Percentiles rank a stretch among this genome's conserved stretches.
These are phyloP conservation scores for Gymnoscelis rufifasciata DNA, from an alignment of 2,888 invertebrate species.

Conservation along the genomic window DNA sequence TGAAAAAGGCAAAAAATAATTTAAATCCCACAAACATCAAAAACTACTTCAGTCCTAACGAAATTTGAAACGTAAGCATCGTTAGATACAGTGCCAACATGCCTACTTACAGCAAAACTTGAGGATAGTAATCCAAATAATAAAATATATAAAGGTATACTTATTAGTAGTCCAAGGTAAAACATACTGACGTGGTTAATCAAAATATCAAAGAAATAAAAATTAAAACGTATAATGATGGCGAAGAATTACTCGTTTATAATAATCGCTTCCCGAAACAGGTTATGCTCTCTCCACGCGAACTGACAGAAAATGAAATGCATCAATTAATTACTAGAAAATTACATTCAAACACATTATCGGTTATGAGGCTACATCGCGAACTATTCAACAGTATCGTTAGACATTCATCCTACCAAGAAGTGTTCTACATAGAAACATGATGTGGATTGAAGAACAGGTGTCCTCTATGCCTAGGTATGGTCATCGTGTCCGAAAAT, in stretches of 20 bases:
- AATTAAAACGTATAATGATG: constrained; percentile 67
- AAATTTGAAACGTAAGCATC: constrained; percentile 38
- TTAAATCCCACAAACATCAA: constrained; percentile 35
- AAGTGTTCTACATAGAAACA: neutral
- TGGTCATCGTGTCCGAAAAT: constrained; percentile 6
- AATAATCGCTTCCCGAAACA: constrained; percentile 97
- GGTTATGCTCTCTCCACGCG: constrained; percentile 97
- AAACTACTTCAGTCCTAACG: constrained; percentile 11
- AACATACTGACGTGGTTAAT: constrained; percentile 47
- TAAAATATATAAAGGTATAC: constrained; percentile 32
- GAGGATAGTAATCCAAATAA: constrained; percentile 28
- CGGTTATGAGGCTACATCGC: neutral
- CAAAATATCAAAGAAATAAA: constrained; percentile 56
- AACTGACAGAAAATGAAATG: constrained; percentile 81
- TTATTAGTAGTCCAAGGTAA: constrained; percentile 34
- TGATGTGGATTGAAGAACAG: neutral
- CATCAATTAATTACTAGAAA: constrained; percentile 49
- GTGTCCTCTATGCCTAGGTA: neutral
- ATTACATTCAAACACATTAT: neutral
- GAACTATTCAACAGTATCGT: no score
- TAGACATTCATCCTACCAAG: neutral
- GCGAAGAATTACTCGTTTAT: constrained; percentile 86
- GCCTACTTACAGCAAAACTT: constrained; percentile 57
- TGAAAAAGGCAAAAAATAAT: constrained; percentile 46
- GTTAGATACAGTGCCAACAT: constrained; percentile 54